phyloP scores from a whole-genome alignment of 2,888 invertebrate species.

The Blastobasis lacticolella region DNA sequence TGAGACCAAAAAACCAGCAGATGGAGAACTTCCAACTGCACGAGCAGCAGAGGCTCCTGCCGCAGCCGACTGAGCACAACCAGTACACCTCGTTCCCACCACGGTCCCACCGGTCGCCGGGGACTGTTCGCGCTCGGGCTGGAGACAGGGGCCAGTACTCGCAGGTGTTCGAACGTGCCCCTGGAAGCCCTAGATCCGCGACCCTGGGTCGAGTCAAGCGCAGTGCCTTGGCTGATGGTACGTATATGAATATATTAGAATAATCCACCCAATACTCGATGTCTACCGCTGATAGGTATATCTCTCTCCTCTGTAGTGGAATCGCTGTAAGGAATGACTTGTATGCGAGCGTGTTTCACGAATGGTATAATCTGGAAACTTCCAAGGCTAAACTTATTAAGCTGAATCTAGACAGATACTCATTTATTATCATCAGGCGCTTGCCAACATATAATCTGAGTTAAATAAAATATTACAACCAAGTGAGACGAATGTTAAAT shows the following conservation, averaged over 20 bases:
- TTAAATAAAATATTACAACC: too few species aligned
- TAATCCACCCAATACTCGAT: too few species aligned
- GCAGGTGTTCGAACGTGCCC: slow-evolving; percentile 74
- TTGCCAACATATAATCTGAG: too few species aligned
- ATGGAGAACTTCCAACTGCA: slow-evolving; percentile 66
- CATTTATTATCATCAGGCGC: too few species aligned
- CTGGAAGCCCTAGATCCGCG: slow-evolving; percentile 66
- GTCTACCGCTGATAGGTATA: too few species aligned
- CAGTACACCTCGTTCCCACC: slow-evolving; percentile 68
- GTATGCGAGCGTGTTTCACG: too few species aligned
- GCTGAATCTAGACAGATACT: too few species aligned
- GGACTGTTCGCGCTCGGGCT: slow-evolving; percentile 53
- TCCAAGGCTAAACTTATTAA: too few species aligned
- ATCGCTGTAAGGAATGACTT: too few species aligned
- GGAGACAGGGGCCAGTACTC: slow-evolving; percentile 67
- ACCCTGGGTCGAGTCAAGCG: slow-evolving; percentile 60
- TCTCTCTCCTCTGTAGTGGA: too few species aligned
- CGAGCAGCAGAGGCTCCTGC: slow-evolving; percentile 62
- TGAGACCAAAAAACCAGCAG: slow-evolving; percentile 21
- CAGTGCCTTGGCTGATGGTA: slow-evolving; percentile 52
- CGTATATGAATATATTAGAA: neutral
- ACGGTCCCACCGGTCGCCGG: slow-evolving; percentile 41
- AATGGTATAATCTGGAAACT: too few species aligned
- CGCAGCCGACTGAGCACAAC: slow-evolving; percentile 58
- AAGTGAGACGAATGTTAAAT: too few species aligned